Conservation (phyloP, 2,113 vertebrate species). For the Nothoprocta perdicaria region DNA sequence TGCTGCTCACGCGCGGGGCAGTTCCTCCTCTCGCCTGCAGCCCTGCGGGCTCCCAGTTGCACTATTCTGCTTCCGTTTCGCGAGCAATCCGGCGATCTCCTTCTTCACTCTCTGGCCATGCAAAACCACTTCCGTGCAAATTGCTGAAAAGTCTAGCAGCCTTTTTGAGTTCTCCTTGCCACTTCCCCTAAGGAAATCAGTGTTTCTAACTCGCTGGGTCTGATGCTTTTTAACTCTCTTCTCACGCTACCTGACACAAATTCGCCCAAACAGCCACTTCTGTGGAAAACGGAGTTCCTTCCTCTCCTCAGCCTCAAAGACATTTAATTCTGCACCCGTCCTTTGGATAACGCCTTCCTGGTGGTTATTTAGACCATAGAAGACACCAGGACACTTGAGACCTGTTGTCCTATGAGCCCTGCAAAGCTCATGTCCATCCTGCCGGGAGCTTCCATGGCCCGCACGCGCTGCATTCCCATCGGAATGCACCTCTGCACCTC, state of each 20-base stretch:
- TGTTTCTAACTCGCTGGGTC: neutral
- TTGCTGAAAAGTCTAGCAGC: accelerated
- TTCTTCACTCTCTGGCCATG: accelerated
- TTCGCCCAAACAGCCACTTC: neutral
- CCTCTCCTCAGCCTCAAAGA: accelerated
- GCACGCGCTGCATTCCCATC: too few relatives aligned
- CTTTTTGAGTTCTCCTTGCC: neutral
- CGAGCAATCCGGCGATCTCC: neutral
- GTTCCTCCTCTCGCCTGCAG: neutral
- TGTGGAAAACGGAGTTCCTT: neutral
- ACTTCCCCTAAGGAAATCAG: accelerated
- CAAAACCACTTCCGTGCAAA: neutral
- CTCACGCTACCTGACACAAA: neutral
- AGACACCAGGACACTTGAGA: neutral
- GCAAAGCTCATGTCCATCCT: too few relatives aligned
- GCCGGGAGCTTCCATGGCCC: too few relatives aligned
- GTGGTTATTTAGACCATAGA: accelerated
- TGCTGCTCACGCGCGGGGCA: accelerated
- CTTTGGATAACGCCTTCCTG: neutral
- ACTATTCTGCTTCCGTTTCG: neutral
- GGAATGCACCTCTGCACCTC: too few relatives aligned
- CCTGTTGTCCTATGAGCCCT: too few relatives aligned
- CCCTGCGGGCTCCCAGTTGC: accelerated
- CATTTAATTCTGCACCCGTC: neutral
- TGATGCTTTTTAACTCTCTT: neutral